A percentile compares a stretch with the other conserved stretches of the same genome.
Evolutionary conservation across 1,140 invertebrate genomes (phyloP).

Genomic region (Sitobion miscanthi): DNA sequence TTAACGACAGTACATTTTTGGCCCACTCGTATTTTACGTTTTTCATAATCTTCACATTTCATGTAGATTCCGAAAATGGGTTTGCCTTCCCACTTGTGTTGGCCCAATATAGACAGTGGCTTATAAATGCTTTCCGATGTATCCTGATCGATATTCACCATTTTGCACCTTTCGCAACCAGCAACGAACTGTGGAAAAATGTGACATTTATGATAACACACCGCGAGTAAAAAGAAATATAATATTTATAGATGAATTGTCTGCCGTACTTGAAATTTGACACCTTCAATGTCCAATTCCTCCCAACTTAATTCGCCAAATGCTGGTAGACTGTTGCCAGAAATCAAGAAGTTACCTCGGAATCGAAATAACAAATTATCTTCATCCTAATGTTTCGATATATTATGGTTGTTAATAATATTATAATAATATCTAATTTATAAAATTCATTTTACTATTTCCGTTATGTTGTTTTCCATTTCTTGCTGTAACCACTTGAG

Average conservation of each 20-base stretch:
- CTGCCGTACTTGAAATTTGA: conserved; percentile 71
- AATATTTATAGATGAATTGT: not conserved
- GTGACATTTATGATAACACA: no score
- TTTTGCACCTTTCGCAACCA: conserved; percentile 87
- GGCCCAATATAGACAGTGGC: conserved; percentile 80
- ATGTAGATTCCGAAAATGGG: conserved; percentile 81
- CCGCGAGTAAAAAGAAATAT: not conserved
- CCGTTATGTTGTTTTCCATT: conserved; percentile 64
- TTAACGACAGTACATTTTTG: not conserved
- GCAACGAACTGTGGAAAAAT: conserved; percentile 72
- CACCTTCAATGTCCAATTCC: conserved; percentile 73
- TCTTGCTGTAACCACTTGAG: conserved; percentile 72
- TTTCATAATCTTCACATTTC: conserved; percentile 46
- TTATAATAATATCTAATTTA: not conserved
- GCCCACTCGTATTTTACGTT: not conserved
- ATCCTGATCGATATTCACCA: conserved; percentile 90
- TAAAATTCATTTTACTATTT: conserved; percentile 2
- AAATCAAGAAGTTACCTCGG: conserved; percentile 68
- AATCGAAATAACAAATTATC: conserved; percentile 67
- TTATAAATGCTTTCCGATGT: conserved; percentile 82
- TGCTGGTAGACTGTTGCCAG: conserved; percentile 59
- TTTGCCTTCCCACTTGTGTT: conserved; percentile 74
- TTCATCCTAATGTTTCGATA: conserved; percentile 60
- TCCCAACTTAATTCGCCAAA: conserved; percentile 74
- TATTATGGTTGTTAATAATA: not conserved